Conservation (phyloP, 2,888 invertebrate genomes). For the Polymixis lichenea region DNA sequence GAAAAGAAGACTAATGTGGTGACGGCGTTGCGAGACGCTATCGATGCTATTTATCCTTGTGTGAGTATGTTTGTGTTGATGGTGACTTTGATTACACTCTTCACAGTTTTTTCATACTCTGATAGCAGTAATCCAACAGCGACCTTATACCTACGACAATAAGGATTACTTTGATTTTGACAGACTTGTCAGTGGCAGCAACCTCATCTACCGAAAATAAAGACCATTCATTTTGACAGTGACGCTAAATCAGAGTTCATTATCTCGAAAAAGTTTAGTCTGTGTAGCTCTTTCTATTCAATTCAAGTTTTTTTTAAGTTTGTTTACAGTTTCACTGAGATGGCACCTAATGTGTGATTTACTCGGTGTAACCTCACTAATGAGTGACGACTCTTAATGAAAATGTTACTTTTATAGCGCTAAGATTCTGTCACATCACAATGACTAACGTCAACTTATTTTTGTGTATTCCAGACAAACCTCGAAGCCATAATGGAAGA, state of each 20-base stretch:
- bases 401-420: neutral
- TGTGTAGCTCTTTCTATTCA: neutral
- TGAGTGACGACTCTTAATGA: neutral
- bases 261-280: neutral
- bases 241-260: neutral
- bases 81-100: neutral
- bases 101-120: neutral
- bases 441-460: neutral
- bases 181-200: neutral
- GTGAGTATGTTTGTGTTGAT: constrained; percentile 86
- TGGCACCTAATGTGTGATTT: neutral
- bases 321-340: neutral
- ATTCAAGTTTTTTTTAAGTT: neutral
- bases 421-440: neutral
- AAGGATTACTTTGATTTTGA: neutral
- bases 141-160: no score
- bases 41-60: constrained; percentile 96
- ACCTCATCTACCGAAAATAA: neutral
- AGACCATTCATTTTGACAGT: neutral
- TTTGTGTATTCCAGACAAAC: constrained; percentile 91
- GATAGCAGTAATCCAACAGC: neutral
- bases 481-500: constrained; percentile 96
- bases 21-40: constrained; percentile 95
- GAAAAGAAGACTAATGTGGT: constrained; percentile 99
- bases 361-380: neutral